phyloP scores from a whole-genome alignment of 1,140 invertebrate genomes.

The Aphaenogaster rudis region DNA sequence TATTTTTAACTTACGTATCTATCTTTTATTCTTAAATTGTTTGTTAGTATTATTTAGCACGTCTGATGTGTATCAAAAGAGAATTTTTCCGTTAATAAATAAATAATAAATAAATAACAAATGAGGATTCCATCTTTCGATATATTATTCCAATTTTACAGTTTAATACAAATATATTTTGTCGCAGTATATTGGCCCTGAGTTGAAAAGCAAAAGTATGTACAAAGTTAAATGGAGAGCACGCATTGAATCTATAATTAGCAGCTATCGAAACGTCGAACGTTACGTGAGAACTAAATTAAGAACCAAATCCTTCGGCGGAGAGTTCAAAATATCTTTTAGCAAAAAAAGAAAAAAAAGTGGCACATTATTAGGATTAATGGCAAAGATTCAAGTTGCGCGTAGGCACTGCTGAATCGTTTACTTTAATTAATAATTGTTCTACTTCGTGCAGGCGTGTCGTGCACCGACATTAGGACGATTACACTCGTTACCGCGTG shows the following conservation, averaged over 20 bases:
- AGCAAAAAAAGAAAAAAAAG: slow-evolving; percentile 21
- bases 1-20: background rate
- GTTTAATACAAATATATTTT: background rate
- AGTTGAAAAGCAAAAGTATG: slow-evolving; percentile 47
- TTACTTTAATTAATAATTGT: slow-evolving; percentile 78
- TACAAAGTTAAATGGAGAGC: slow-evolving; percentile 32
- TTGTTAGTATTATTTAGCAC: background rate
- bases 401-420: slow-evolving; percentile 66
- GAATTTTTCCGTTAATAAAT: background rate
- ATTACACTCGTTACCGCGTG: slow-evolving; percentile 69
- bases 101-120: slow-evolving; percentile 13
- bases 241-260: slow-evolving; percentile 63
- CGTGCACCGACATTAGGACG: slow-evolving; percentile 66
- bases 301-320: slow-evolving; percentile 52
- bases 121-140: background rate
- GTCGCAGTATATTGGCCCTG: background rate
- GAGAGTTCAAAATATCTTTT: slow-evolving; percentile 36
- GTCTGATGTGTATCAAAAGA: background rate
- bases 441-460: slow-evolving; percentile 69
- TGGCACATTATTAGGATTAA: slow-evolving; percentile 28
- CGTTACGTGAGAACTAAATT: slow-evolving; percentile 60
- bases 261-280: slow-evolving; percentile 58
- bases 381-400: background rate
- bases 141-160: background rate
- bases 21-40: background rate